Evolutionary conservation across 2,113 vertebrate genomes (phyloP).

Genomic region (Phylloscopus trochilus): DNA sequence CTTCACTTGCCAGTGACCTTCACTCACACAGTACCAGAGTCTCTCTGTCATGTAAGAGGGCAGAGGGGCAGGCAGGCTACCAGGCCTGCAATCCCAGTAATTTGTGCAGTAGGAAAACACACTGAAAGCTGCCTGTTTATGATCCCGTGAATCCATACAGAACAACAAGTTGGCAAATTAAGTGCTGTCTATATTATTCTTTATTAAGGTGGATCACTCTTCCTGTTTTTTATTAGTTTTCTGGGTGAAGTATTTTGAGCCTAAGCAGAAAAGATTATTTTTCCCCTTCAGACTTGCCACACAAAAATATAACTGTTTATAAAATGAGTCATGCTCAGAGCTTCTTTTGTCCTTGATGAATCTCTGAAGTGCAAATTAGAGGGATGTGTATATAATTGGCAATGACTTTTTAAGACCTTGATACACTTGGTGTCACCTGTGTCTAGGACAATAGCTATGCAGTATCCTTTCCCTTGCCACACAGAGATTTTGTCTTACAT

Average conservation of each 20-base stretch:
- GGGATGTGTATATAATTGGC: neutral
- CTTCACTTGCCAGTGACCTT: neutral
- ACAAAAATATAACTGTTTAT: neutral
- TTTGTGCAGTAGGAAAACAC: neutral
- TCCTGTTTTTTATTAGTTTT: neutral
- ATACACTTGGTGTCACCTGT: neutral
- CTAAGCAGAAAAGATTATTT: neutral
- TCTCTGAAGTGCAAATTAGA: slow-evolving; percentile 9
- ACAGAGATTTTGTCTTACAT: neutral
- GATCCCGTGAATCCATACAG: accelerated
- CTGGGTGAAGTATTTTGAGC: neutral
- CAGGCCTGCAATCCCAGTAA: neutral
- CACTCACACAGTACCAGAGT: neutral
- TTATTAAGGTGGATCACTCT: neutral
- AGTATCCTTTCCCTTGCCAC: neutral
- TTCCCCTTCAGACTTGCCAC: neutral
- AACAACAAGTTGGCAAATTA: neutral
- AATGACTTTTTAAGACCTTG: slow-evolving; percentile 16
- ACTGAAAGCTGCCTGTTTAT: neutral
- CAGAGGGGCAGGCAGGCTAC: neutral
- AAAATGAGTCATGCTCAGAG: neutral
- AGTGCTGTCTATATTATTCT: neutral
- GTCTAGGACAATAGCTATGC: neutral
- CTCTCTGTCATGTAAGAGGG: neutral
- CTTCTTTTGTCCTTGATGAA: neutral